phyloP scores from a whole-genome alignment of 2,113 vertebrate genomes.

The Pelodiscus sinensis region DNA sequence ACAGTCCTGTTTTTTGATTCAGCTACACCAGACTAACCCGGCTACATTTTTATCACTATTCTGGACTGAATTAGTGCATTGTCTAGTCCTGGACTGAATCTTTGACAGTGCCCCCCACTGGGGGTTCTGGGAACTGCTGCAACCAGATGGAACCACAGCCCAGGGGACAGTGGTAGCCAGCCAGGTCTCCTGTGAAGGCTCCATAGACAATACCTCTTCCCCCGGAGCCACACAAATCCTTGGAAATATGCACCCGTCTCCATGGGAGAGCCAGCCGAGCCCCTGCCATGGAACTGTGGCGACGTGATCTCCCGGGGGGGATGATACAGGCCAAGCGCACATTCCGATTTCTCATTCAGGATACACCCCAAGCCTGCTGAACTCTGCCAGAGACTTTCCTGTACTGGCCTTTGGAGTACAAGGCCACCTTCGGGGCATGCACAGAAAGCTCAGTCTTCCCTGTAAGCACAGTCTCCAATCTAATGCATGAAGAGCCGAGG shows the following conservation, averaged over 20 bases:
- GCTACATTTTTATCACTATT: too few species aligned
- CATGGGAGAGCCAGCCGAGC: neutral
- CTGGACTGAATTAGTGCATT: too few species aligned
- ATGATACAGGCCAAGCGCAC: neutral
- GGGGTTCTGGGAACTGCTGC: neutral
- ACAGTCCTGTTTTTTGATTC: too few species aligned
- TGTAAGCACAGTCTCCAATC: neutral
- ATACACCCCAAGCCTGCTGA: neutral
- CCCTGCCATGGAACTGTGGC: neutral
- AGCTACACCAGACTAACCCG: too few species aligned
- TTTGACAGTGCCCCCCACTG: neutral
- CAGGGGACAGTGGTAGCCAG: fast-evolving
- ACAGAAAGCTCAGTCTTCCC: fast-evolving
- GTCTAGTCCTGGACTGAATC: neutral
- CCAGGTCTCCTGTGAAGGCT: too few species aligned
- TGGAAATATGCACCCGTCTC: neutral
- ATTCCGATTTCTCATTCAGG: neutral
- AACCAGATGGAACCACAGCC: neutral
- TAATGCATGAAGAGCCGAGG: neutral
- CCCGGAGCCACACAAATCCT: neutral
- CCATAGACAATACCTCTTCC: too few species aligned
- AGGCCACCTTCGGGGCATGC: neutral
- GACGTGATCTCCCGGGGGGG: neutral
- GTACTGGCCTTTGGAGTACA: fast-evolving
- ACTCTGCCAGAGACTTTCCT: neutral